phyloP scores from a whole-genome alignment of 2,797 vertebrate genomes.

The Clarias laeviceps region DNA sequence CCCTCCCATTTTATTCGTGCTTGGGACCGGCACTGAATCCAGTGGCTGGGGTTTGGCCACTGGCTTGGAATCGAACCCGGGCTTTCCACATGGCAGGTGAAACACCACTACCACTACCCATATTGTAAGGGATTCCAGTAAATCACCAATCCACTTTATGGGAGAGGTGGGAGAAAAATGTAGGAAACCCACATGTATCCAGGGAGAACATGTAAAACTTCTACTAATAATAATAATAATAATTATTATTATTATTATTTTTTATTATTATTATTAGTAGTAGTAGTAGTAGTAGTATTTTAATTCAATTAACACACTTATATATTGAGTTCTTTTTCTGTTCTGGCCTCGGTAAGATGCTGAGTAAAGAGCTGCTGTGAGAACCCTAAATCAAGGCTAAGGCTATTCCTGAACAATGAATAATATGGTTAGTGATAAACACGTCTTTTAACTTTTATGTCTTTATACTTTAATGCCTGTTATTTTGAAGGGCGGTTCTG shows the following conservation, averaged over 20 bases:
- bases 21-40: too few relatives aligned
- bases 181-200: background rate
- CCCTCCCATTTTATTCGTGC: too few relatives aligned
- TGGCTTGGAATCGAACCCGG: too few relatives aligned
- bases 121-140: too few relatives aligned
- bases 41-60: too few relatives aligned
- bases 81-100: too few relatives aligned
- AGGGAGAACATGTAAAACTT: background rate
- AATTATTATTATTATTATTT: too few relatives aligned
- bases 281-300: background rate
- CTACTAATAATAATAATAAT: background rate
- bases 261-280: too few relatives aligned
- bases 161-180: background rate
- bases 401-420: background rate
- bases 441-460: slow-evolving; percentile 45
- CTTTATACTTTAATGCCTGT: slow-evolving; percentile 52
- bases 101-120: too few relatives aligned
- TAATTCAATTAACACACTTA: background rate
- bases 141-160: background rate
- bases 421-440: background rate
- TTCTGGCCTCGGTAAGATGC: background rate
- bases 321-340: background rate
- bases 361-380: background rate
- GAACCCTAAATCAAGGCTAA: background rate
- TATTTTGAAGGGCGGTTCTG: slow-evolving; percentile 29